phyloP scores from a whole-genome alignment of 2,888 invertebrate species.

The Drosophila trichaetosa region DNA sequence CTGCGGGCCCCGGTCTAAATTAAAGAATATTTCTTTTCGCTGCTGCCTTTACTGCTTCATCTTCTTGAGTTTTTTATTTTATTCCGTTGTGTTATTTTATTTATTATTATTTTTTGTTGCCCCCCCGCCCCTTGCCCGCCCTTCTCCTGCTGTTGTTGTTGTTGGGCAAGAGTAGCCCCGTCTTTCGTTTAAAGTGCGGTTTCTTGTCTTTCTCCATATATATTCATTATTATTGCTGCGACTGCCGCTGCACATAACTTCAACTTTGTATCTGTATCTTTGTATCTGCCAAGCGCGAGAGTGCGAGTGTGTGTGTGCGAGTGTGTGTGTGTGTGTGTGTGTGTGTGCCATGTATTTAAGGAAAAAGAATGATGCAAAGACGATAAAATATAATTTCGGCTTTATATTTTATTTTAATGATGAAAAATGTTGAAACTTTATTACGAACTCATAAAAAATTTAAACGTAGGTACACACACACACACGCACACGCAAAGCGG shows the following conservation, averaged over 20 bases:
- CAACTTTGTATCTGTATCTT: conserved; percentile 79
- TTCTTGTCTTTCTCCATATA: conserved; percentile 79
- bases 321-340: conserved; percentile 46
- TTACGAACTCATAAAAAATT: conserved; percentile 82
- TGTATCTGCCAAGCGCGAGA: conserved; percentile 50
- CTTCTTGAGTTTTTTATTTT: conserved; percentile 54
- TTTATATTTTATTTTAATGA: conserved; percentile 84
- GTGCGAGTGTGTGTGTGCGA: conserved; percentile 6
- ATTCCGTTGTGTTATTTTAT: conserved; percentile 69
- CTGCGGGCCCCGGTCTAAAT: conserved; percentile 71
- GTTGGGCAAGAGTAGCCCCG: conserved; percentile 52
- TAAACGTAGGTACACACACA: conserved; percentile 71
- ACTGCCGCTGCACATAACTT: conserved; percentile 74
- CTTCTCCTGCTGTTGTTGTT: conserved; percentile 1
- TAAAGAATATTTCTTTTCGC: conserved; percentile 74
- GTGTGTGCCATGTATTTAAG: conserved; percentile 75
- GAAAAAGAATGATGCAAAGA: conserved; percentile 81
- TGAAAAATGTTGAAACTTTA: conserved; percentile 84
- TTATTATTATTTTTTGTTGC: conserved; percentile 62
- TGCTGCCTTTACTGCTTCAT: conserved; percentile 49
- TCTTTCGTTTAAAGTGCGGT: conserved; percentile 79
- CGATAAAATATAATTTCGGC: conserved; percentile 84
- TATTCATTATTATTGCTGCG: conserved; percentile 78
- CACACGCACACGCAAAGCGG: conserved; percentile 11
- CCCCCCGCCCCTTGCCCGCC: neutral